These are phyloP conservation scores for Thereuonema tuberculata DNA, from an alignment of 1,140 invertebrate species.

Conservation along the genomic window DNA sequence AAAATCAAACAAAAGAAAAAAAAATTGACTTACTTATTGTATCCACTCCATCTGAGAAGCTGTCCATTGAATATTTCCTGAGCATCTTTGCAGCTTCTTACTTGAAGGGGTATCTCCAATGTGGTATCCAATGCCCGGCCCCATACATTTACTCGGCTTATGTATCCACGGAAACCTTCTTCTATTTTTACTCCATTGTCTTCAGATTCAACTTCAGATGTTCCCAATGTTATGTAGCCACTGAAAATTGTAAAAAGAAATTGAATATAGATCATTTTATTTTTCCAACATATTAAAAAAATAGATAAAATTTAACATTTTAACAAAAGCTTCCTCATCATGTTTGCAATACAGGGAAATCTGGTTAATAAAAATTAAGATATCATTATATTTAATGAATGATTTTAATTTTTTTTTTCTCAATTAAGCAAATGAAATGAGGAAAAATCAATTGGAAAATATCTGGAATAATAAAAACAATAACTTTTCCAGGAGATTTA, in stretches of 20 bases:
- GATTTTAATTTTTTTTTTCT: too few relatives aligned
- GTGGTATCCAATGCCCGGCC: conserved; percentile 74
- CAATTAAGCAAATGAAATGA: too few relatives aligned
- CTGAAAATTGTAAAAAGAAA: conserved; percentile 36
- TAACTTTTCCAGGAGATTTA: too few relatives aligned
- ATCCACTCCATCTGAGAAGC: conserved; percentile 81
- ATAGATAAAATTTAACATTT: too few relatives aligned
- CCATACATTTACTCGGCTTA: conserved; percentile 93
- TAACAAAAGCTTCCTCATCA: too few relatives aligned
- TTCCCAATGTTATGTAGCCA: conserved; percentile 82
- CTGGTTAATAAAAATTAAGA: too few relatives aligned
- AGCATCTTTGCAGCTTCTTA: conserved; percentile 60
- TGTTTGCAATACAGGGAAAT: too few relatives aligned
- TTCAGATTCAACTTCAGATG: conserved; percentile 48
- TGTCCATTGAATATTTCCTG: conserved; percentile 75
- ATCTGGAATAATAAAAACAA: too few relatives aligned
- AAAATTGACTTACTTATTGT: conserved; percentile 46
- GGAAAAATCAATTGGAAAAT: too few relatives aligned
- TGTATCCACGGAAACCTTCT: conserved; percentile 81
- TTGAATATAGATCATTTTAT: conserved; percentile 15
- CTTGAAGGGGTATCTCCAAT: conserved; percentile 62
- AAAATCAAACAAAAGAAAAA: too few relatives aligned
- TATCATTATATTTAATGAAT: too few relatives aligned
- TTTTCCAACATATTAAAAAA: too few relatives aligned
- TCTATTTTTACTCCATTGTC: conserved; percentile 60